These are phyloP conservation scores for Rissa tridactyla DNA, from an alignment of 2,113 vertebrate genomes.

Conservation along the genomic window DNA sequence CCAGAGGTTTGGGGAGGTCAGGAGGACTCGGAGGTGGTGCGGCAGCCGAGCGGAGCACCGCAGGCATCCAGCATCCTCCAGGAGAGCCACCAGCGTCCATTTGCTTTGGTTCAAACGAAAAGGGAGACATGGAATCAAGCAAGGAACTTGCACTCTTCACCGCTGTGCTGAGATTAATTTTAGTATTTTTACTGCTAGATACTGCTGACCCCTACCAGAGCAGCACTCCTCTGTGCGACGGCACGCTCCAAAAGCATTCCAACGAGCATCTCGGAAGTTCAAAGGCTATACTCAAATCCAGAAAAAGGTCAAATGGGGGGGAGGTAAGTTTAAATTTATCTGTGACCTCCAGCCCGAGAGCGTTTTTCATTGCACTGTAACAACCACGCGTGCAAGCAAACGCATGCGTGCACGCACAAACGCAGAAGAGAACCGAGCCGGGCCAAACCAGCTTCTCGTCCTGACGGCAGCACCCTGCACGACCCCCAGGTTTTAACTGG, in stretches of 20 bases:
- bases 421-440: fast-evolving
- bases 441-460: neutral
- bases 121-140: neutral
- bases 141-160: fast-evolving
- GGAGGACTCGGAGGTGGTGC: neutral
- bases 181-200: neutral
- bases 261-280: neutral
- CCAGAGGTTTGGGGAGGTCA: neutral
- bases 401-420: fast-evolving
- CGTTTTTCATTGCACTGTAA: fast-evolving
- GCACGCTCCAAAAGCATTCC: neutral
- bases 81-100: fast-evolving
- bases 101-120: neutral
- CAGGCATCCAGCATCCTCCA: neutral
- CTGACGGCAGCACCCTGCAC: neutral
- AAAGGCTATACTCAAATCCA: neutral
- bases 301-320: fast-evolving
- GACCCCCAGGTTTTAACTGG: fast-evolving
- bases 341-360: neutral
- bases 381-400: fast-evolving
- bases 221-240: neutral
- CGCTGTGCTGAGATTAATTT: fast-evolving
- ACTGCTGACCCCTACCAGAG: neutral
- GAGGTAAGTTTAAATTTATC: neutral
- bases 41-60: fast-evolving